Evolutionary conservation across 2,888 invertebrate genomes (phyloP).

Genomic region (Noctua fimbriata): DNA sequence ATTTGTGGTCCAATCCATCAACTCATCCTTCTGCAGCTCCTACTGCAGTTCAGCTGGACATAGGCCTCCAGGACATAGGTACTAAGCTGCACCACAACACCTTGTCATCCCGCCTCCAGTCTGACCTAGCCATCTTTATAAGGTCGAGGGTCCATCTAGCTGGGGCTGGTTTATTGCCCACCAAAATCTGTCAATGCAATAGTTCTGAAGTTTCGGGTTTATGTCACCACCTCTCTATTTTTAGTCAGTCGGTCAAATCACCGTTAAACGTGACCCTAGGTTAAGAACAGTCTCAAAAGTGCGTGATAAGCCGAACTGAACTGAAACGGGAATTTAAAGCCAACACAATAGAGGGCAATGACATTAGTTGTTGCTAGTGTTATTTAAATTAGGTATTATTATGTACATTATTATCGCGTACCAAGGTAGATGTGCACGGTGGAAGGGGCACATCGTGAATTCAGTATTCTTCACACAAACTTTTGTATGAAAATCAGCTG

Average conservation of each 20-base stretch:
- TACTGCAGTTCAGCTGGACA: too few relatives aligned
- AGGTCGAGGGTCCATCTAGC: background rate
- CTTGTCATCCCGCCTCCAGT: too few relatives aligned
- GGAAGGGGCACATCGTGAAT: background rate
- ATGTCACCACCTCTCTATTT: background rate
- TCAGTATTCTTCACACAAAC: too few relatives aligned
- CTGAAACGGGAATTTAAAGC: background rate
- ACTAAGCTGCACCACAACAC: too few relatives aligned
- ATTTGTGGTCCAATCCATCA: too few relatives aligned
- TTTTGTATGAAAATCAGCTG: too few relatives aligned
- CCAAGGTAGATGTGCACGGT: background rate
- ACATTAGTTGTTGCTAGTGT: background rate
- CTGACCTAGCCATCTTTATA: background rate
- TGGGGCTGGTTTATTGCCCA: background rate
- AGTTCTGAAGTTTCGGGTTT: background rate
- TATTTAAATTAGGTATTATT: conserved; percentile 8
- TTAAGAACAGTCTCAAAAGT: background rate
- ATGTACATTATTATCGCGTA: background rate
- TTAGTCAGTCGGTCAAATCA: background rate
- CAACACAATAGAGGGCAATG: background rate
- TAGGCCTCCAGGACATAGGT: too few relatives aligned
- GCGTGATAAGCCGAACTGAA: conserved; percentile 1
- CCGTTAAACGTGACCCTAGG: background rate
- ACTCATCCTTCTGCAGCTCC: too few relatives aligned
- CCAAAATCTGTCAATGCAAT: background rate